Evolutionary conservation across 2,888 invertebrate genomes (phyloP), one percentile per base, ranked within the genome.

Genomic region (Psylliodes chrysocephalus): DNA sequence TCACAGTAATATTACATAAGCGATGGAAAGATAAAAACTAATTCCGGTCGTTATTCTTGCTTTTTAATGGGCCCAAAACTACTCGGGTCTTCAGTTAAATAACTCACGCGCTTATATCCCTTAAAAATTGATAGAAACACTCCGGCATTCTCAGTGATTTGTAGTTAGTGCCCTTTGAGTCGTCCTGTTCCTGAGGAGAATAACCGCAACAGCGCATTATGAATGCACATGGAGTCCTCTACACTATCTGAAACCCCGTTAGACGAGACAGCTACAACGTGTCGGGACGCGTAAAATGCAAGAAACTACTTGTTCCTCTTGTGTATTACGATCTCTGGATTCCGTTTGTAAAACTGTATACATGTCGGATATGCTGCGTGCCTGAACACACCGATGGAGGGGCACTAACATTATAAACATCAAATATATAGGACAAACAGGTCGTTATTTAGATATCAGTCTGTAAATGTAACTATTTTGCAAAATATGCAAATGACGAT

Each of bases 191-290:
- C 47, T 42, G 42, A 15, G 57, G 22, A 57, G 30, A 57, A 47
- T 47, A 46, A 25, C 18, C 38, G 38, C 22, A 22, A 35, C 47
- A 15, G 46, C 46, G n/a, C 53, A 60, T 60, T 60, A 60, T 46
- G 30, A 60, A 60, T 60, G 60, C 53, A 60, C 38, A 44, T 19
- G 14, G 44, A 53, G 53, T 19, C 19, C 22, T 52, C 17, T 53
- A 47, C 14, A 38, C 44, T 25, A 47, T 47, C 44, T 60, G 6
- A 38, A 30, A 30, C 47, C 10, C 19, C 1, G 52, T 44, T 22
- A 28, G 52, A 59, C 42, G 42, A 25, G 51, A 53, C 53, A 60
- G 44, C 25, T 38, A 54, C 18, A 42, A 25, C 51, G 62, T 62
- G 62, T 62, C 28, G 40, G 47, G 46, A 28, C 14, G 22, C 25